phyloP scores from a whole-genome alignment of 2,113 vertebrate genomes.

The Grantiella picta region DNA sequence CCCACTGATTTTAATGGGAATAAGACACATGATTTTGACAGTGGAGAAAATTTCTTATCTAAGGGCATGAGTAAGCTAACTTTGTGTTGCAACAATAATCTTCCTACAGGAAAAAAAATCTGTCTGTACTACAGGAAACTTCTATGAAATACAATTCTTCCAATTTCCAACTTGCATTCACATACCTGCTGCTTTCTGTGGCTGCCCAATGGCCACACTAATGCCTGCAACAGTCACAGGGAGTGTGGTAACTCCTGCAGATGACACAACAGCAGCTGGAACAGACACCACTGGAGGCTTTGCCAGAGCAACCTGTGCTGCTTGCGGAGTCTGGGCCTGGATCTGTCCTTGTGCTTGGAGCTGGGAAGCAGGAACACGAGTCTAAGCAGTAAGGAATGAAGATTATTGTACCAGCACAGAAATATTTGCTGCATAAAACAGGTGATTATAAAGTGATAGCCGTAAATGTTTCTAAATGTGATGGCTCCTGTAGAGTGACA shows the following conservation, averaged over 20 bases:
- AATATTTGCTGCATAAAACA: neutral
- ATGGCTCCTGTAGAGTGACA: neutral
- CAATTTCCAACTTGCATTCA: neutral
- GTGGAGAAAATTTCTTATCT: neutral
- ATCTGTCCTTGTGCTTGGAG: slow-evolving; percentile 82
- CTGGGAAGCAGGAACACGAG: slow-evolving; percentile 77
- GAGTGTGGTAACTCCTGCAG: slow-evolving; percentile 84
- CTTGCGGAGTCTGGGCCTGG: slow-evolving; percentile 78
- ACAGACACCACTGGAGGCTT: slow-evolving; percentile 88
- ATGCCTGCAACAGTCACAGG: slow-evolving; percentile 86
- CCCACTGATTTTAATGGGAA: neutral
- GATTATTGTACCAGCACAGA: slow-evolving; percentile 28
- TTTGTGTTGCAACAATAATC: neutral
- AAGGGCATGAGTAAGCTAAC: neutral
- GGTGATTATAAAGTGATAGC: neutral
- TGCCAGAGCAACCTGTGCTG: slow-evolving; percentile 86
- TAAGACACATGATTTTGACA: neutral
- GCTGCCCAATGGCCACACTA: slow-evolving; percentile 83
- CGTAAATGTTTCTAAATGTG: neutral
- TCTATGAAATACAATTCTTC: neutral
- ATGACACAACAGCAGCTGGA: slow-evolving; percentile 83
- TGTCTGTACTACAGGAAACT: neutral
- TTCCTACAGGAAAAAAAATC: neutral
- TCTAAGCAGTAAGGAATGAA: slow-evolving; percentile 68
- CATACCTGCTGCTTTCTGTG: slow-evolving; percentile 81